Evolutionary conservation across 2,113 vertebrate species (phyloP), one percentile per base, ranked within the genome.

Genomic region (Myotis davidii): DNA sequence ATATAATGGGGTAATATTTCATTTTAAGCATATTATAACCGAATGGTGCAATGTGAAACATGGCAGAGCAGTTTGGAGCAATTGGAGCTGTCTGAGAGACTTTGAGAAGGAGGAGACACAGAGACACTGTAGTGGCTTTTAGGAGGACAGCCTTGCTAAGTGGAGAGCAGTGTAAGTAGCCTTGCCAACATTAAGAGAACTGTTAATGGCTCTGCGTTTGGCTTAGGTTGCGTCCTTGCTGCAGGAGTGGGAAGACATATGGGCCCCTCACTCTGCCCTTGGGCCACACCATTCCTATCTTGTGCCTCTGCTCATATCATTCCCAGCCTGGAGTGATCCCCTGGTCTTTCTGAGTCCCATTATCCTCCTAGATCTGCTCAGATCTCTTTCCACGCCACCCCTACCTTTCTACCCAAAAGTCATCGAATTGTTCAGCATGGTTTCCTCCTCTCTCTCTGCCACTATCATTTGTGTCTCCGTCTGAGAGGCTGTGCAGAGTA

Each of bases 1-100:
- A 56, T 77, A 39, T 59, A 85, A 65, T 52, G 72, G 67, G 25
- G 39, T n/a, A 42, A 50, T 88, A 81, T 82, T 72, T 77, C 70
- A 82, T 54, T 86, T 42, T 78, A 67, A 93, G 42, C 23, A 27
- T 23, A 72, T 79, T 85, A 54, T 65, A 70, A 85, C 42, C 9
- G 11, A 90, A 79, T 9, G 32, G 65, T 65, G 32, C 21, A 64
- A 34, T n/a, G 11, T 73, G 70, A 50, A 39, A 74, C 76, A 8
- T 23, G 5, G 70, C 83, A 78, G 76, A 89, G 32, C 34, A 85
- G 6, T 77, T 61, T n/a, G 70, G 17, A 83, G 54, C 34, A 34
- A 17, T 0, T 73, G 48, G 59, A 91, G 61, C 18, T 39, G 3
- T 86, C 52, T 73, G 45, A 86, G 59, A 77, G 42, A 21, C 6